Conservation (phyloP, 2,797 vertebrate genomes). For the Cirrhinus mrigala region DNA sequence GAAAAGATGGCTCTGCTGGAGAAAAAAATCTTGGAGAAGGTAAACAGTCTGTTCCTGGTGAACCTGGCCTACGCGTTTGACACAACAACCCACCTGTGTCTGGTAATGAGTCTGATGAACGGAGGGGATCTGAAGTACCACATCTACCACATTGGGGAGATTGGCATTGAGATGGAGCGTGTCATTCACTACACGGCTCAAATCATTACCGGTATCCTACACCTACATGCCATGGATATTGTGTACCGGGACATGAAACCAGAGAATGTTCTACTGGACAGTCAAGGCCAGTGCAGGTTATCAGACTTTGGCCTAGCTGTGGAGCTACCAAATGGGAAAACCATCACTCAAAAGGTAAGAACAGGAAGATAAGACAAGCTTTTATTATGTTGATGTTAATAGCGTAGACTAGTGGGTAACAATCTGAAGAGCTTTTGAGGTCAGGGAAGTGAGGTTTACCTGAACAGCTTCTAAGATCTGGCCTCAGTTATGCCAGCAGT, state of each 20-base stretch:
- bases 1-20: constrained; percentile 89
- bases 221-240: constrained; percentile 80
- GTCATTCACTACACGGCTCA: constrained; percentile 88
- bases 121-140: constrained; percentile 90
- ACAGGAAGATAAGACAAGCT: not conserved
- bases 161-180: constrained; percentile 81
- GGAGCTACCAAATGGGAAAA: constrained; percentile 80
- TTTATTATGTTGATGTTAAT: not conserved
- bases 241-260: constrained; percentile 91
- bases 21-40: constrained; percentile 88
- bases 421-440: not conserved
- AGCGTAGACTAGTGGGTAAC: not conserved
- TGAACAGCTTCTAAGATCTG: not conserved
- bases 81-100: constrained; percentile 88
- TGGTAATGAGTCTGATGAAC: constrained; percentile 94
- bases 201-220: constrained; percentile 81
- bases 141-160: constrained; percentile 86
- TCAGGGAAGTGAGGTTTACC: not conserved
- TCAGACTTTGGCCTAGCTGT: constrained; percentile 91
- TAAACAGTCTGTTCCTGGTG: constrained; percentile 89
- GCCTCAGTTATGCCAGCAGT: not conserved
- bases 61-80: constrained; percentile 89
- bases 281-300: constrained; percentile 87
- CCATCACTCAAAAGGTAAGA: constrained; percentile 84
- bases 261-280: constrained; percentile 91